These are phyloP conservation scores for Eurystomus gularis DNA, from an alignment of 2,113 vertebrate species.

Conservation along the genomic window DNA sequence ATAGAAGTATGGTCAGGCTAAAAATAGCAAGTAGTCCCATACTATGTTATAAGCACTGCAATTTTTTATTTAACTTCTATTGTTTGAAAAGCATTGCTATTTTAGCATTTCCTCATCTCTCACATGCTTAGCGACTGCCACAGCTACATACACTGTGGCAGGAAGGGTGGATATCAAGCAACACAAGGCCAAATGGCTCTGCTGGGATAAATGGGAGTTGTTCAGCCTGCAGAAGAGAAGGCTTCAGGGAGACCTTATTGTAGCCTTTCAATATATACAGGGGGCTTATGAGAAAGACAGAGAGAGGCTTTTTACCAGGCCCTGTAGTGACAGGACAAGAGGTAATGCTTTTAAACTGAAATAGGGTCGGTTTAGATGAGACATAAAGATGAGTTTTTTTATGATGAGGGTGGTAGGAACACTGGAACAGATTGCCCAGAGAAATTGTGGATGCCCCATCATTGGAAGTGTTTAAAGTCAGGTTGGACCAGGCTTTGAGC, in stretches of 20 bases:
- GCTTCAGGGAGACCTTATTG: neutral
- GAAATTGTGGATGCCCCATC: neutral
- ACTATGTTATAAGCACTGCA: neutral
- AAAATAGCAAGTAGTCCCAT: neutral
- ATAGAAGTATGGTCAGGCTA: neutral
- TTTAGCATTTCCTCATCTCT: conserved; percentile 45
- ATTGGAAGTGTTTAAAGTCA: neutral
- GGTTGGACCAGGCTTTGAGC: neutral
- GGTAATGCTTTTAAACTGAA: neutral
- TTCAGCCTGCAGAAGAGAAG: neutral
- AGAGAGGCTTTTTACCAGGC: neutral
- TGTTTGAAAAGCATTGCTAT: conserved; percentile 11
- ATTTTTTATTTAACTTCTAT: conserved; percentile 18
- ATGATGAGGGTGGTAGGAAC: neutral
- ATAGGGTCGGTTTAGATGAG: neutral
- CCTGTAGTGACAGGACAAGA: neutral
- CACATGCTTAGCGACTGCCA: neutral
- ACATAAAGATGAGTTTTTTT: neutral
- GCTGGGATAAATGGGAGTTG: neutral
- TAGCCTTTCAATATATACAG: neutral
- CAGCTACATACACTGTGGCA: neutral
- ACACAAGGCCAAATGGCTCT: neutral
- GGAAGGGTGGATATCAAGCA: conserved; percentile 19
- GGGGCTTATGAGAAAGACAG: neutral
- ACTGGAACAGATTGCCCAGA: neutral